Percentiles rank a stretch among this genome's conserved stretches.
Conservation (phyloP, 2,113 vertebrate genomes). For the Megaleporinus macrocephalus region DNA sequence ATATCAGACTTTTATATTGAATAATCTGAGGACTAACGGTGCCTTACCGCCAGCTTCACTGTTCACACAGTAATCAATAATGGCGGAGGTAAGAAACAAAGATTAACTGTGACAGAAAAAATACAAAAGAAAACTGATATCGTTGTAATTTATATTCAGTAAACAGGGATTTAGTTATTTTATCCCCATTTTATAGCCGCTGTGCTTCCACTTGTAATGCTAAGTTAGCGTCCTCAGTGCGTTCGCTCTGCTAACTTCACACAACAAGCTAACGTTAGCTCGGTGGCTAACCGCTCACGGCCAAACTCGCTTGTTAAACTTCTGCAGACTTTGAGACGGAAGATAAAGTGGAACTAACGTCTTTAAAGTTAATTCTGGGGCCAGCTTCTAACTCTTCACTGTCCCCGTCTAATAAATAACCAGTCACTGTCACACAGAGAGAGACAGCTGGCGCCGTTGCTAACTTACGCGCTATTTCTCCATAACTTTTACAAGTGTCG, state of each 20-base stretch:
- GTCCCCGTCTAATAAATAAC: too few relatives aligned
- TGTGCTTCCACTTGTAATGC: background rate
- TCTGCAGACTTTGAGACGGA: background rate
- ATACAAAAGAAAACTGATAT: background rate
- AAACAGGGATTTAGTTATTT: background rate
- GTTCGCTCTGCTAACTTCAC: background rate
- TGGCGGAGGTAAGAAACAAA: slow-evolving; percentile 57
- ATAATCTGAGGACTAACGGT: background rate
- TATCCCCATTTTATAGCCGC: background rate
- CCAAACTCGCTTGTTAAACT: background rate
- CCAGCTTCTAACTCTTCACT: too few relatives aligned
- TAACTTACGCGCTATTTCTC: too few relatives aligned
- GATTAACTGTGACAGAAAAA: slow-evolving; percentile 8
- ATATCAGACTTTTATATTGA: slow-evolving; percentile 45
- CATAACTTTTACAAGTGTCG: too few relatives aligned
- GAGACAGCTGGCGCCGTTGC: too few relatives aligned
- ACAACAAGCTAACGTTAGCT: background rate
- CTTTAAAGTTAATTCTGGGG: too few relatives aligned
- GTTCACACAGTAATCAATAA: slow-evolving; percentile 35
- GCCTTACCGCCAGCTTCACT: slow-evolving; percentile 24
- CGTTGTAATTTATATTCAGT: background rate
- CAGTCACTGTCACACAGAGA: too few relatives aligned
- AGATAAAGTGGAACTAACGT: too few relatives aligned
- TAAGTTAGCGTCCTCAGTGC: too few relatives aligned
- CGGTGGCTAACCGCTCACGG: background rate